Conservation (phyloP, 2,797 vertebrate species). For the Echiichthys vipera region DNA sequence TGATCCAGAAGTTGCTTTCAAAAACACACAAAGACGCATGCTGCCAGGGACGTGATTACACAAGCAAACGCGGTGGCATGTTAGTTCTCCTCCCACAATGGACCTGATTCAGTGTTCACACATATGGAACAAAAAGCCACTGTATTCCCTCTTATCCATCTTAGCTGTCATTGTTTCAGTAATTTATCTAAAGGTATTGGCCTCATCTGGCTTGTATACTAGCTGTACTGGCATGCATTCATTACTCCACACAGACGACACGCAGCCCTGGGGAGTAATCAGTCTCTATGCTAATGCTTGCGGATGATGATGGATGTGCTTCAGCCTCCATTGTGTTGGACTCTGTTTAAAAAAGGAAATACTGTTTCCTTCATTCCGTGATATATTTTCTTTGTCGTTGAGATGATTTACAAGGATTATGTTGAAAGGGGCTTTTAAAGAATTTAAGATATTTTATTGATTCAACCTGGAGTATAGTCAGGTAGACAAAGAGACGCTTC, state of each 20-base stretch:
- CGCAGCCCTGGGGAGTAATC: conserved; percentile 67
- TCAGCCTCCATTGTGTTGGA: conserved; percentile 59
- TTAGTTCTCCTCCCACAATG: conserved; percentile 52
- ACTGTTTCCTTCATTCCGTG: conserved; percentile 32
- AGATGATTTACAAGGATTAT: conserved; percentile 40
- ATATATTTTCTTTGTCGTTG: conserved; percentile 43
- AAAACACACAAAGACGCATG: conserved; percentile 55
- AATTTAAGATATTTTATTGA: conserved; percentile 24
- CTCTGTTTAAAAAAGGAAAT: conserved; percentile 42
- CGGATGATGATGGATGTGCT: conserved; percentile 72
- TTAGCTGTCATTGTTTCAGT: conserved; percentile 55
- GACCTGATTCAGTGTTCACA: conserved; percentile 54
- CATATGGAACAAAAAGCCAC: conserved; percentile 59
- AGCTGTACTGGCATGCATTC: conserved; percentile 77
- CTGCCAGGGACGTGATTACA: conserved; percentile 55
- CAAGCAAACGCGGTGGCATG: conserved; percentile 44
- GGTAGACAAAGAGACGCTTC: conserved; percentile 43
- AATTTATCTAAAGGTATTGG: conserved; percentile 72
- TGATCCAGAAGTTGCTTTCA: conserved; percentile 64
- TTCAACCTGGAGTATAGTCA: conserved; percentile 5
- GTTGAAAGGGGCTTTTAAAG: conserved; percentile 31
- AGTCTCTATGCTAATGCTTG: conserved; percentile 73
- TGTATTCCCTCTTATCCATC: conserved; percentile 66
- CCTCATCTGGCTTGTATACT: conserved; percentile 74
- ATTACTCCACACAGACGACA: conserved; percentile 61